Evolutionary conservation across 2,888 invertebrate genomes (phyloP), one percentile per base, ranked within the genome.

Genomic region (Coleophora flavipennella): DNA sequence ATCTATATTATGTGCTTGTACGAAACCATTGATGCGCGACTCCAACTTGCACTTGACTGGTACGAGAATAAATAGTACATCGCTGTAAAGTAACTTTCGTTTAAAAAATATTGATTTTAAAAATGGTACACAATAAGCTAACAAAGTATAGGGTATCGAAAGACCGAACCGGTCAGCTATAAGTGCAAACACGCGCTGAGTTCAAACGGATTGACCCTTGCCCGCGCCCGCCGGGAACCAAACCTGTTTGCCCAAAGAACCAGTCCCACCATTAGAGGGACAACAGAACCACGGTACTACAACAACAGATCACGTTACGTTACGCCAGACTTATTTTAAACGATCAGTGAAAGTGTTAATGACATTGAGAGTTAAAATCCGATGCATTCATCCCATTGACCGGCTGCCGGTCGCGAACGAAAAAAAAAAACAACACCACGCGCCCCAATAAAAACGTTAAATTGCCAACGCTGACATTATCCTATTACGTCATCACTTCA

Each of bases 401-500:
- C 73, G 72, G 67, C 63, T 60, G 55, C 55, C 64, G 63, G 64
- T 63, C 71, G 73, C 60, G 59, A 64, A 67, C 57, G 50, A 61
- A 69, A 78, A 79, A 76, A 68, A 81, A 80, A 70, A 73, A 57
- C 69, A 70, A 70, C 68, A 70, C 67, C 76, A 69, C 67, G 65
- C 64, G 57, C 57, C 62, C 76, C 78, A 81, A 83, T 83, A 83
- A 83, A 83, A 81, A 84, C 76, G 80, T 78, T 70, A 81, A 83
- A 83, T 79, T 71, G 68, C 72, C 73, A 65, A 63, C 73, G 69
- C 73, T 77, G 79, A 79, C 80, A 81, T 83, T 81, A 83, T 81
- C 78, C 81, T 78, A 84, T 81, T 81, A 83, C 83, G 81, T 83
- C 83, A 83, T 80, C 79, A 77, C 71, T 73, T 60, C 84, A 84